Conservation (phyloP, 2,888 invertebrate species). For the Serripes groenlandicus region DNA sequence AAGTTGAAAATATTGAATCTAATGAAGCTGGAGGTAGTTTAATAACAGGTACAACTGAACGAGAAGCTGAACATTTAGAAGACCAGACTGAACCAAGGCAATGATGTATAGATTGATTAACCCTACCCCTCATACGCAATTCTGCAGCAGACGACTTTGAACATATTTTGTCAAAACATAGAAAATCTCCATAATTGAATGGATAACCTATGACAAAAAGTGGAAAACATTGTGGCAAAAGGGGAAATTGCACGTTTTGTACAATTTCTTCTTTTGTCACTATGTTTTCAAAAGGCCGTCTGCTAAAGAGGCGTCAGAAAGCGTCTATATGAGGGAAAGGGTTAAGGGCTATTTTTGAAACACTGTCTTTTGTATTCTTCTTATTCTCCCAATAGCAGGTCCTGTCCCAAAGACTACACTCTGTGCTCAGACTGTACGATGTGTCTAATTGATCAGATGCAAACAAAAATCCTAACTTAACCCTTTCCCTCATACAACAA, state of each 20-base stretch:
- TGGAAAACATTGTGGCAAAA: neutral
- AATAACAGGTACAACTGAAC: neutral
- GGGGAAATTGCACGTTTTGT: no score
- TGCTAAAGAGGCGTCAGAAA: neutral
- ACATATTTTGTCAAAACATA: neutral
- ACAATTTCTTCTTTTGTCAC: neutral
- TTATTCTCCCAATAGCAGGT: no score
- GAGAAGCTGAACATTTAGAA: no score
- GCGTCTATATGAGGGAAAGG: neutral
- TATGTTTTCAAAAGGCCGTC: neutral
- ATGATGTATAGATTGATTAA: no score
- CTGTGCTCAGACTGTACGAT: no score
- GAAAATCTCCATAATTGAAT: neutral
- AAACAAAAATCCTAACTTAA: no score
- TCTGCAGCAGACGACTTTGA: neutral
- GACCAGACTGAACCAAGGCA: no score
- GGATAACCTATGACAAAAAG: neutral
- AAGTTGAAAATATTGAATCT: slow-evolving; percentile 31
- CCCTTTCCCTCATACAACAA: no score
- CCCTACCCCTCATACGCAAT: neutral
- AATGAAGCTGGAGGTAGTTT: neutral
- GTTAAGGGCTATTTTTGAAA: neutral
- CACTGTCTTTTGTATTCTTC: neutral
- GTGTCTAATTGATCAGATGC: no score
- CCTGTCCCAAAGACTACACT: no score